phyloP scores from a whole-genome alignment of 2,888 invertebrate species.

The Cerastis rubricosa region DNA sequence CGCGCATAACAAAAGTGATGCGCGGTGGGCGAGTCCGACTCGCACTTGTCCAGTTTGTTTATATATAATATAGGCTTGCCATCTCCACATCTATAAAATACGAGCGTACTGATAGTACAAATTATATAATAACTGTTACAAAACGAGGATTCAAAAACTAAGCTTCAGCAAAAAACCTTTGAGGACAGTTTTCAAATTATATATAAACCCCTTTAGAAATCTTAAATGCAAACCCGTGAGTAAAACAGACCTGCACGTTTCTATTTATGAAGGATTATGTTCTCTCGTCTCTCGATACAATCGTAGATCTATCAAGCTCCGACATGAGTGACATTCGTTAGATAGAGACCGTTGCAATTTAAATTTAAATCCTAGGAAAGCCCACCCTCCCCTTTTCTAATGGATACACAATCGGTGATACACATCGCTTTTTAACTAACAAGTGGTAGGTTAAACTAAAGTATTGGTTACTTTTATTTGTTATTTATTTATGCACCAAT shows the following conservation, averaged over 20 bases:
- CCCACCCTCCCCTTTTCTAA: constrained; percentile 72
- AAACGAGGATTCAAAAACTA: neutral
- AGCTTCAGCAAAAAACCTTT: neutral
- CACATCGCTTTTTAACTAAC: constrained; percentile 58
- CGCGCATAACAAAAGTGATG: too few relatives aligned
- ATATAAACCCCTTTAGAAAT: neutral
- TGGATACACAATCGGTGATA: constrained; percentile 60
- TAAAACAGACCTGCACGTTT: constrained; percentile 21
- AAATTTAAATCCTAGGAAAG: constrained; percentile 85
- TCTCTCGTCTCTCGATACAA: constrained; percentile 75
- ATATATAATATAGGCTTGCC: too few relatives aligned
- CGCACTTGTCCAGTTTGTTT: too few relatives aligned
- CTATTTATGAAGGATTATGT: constrained; percentile 61
- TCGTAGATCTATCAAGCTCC: constrained; percentile 85
- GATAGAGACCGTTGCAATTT: constrained; percentile 84
- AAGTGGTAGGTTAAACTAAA: neutral
- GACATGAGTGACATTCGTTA: constrained; percentile 83
- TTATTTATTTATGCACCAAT: neutral
- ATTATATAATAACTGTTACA: neutral
- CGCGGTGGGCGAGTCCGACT: too few relatives aligned
- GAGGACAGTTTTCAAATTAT: neutral
- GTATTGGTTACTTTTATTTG: neutral
- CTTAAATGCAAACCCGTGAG: neutral
- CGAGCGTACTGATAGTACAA: neutral
- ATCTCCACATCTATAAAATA: neutral